A percentile compares a stretch with the other conserved stretches of the same genome.
Evolutionary conservation across 2,888 invertebrate genomes (phyloP).

Genomic region (Scaptomyza polygonia): DNA sequence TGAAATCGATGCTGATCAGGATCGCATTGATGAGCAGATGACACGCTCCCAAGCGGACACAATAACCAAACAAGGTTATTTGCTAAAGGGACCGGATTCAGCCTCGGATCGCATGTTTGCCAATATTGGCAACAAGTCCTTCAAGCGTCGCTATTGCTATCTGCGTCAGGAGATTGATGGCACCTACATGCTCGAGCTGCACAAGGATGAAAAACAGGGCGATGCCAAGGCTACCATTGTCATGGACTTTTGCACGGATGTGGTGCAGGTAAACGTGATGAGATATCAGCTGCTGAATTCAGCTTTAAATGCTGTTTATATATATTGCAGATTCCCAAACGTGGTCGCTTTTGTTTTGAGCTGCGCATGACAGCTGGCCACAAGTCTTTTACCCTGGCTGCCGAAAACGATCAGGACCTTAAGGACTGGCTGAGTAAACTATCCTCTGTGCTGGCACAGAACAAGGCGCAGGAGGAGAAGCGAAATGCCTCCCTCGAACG

Average conservation of each 20-base stretch:
- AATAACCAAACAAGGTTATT: conserved; percentile 95
- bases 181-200: conserved; percentile 95
- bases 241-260: conserved; percentile 96
- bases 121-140: conserved; percentile 96
- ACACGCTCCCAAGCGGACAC: conserved; percentile 88
- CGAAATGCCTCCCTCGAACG: conserved; percentile 88
- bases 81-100: conserved; percentile 96
- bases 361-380: conserved; percentile 93
- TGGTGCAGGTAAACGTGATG: conserved; percentile 87
- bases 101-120: conserved; percentile 95
- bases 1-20: conserved; percentile 94
- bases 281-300: accelerated
- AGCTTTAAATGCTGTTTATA: neutral
- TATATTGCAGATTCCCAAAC: conserved; percentile 89
- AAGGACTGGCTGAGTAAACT: conserved; percentile 93
- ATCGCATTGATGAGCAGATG: conserved; percentile 90
- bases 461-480: conserved; percentile 92
- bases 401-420: conserved; percentile 93
- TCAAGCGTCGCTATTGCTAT: conserved; percentile 95
- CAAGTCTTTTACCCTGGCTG: conserved; percentile 93
- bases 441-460: conserved; percentile 92
- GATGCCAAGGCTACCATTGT: conserved; percentile 96
- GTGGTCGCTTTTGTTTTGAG: conserved; percentile 94
- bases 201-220: conserved; percentile 96
- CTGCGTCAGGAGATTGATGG: conserved; percentile 95